Percentiles rank a stretch among this genome's conserved stretches.
Conservation (phyloP, 92 coral and sea anemone genomes). For the Anthopleura xanthogrammica region DNA sequence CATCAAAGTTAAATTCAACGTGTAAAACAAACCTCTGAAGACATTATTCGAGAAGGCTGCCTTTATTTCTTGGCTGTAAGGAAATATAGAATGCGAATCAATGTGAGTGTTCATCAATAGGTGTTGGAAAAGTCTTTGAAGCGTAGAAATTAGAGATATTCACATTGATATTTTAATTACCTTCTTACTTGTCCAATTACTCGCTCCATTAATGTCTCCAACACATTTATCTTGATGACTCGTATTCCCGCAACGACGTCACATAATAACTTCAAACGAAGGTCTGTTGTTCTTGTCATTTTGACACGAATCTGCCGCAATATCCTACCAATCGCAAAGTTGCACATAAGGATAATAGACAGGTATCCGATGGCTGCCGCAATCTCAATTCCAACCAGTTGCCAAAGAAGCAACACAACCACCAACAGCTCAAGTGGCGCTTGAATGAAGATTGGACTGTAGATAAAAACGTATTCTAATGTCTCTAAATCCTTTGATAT, state of each 20-base stretch:
- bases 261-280: constrained; percentile 22
- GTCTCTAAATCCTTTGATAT: constrained; percentile 35
- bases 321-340: not conserved
- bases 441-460: not conserved
- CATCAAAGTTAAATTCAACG: not conserved
- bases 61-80: constrained; percentile 4
- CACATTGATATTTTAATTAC: not conserved
- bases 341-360: not conserved
- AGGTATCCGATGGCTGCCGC: constrained; percentile 8
- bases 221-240: constrained; percentile 35
- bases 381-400: constrained; percentile 12
- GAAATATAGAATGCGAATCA: not conserved
- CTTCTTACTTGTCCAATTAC: constrained; percentile 29
- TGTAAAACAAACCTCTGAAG: not conserved
- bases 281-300: constrained; percentile 27
- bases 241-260: constrained; percentile 37
- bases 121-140: not conserved
- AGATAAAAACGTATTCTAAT: not conserved
- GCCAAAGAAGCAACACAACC: constrained; percentile 16
- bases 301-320: constrained; percentile 3
- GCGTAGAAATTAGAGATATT: not conserved
- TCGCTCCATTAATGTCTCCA: constrained; percentile 26
- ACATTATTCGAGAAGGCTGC: not conserved
- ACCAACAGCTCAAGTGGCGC: constrained; percentile 17
- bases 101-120: not conserved